Percentiles rank a stretch among this genome's conserved stretches.
Conservation (phyloP, 2,113 vertebrate species). For the Ellobius talpinus region DNA sequence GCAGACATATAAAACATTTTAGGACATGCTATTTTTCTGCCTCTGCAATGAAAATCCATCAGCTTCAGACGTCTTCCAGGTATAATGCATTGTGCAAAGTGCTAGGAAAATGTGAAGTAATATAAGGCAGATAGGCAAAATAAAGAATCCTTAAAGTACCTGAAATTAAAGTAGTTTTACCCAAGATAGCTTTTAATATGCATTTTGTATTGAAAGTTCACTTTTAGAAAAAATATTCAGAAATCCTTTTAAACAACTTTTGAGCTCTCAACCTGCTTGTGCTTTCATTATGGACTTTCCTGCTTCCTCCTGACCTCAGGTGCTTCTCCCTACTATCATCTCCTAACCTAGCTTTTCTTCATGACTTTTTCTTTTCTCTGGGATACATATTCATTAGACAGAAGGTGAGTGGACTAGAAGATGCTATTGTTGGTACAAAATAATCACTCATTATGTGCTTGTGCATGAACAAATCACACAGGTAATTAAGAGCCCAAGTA, state of each 20-base stretch:
- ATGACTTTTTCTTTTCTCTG: neutral
- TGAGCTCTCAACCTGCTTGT: neutral
- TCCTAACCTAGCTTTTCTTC: neutral
- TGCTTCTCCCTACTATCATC: neutral
- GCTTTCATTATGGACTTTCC: neutral
- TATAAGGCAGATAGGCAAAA: neutral
- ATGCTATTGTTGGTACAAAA: neutral
- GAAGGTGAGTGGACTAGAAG: neutral
- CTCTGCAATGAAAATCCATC: conserved; percentile 13
- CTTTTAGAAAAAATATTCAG: neutral
- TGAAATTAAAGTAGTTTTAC: neutral
- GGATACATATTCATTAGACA: neutral
- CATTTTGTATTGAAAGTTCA: neutral
- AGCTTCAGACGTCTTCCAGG: neutral
- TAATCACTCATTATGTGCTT: neutral
- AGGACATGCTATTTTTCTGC: neutral
- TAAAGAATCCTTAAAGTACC: neutral
- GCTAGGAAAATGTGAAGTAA: conserved; percentile 25
- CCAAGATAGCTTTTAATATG: neutral
- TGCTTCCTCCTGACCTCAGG: neutral
- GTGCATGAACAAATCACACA: neutral
- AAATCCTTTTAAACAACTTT: neutral
- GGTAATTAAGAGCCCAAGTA: neutral
- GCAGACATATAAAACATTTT: neutral
- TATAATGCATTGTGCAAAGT: neutral